Base-by-base conservation (phyloP, 92 coral and sea anemone genomes). In the Bergia puertoricense region DNA sequence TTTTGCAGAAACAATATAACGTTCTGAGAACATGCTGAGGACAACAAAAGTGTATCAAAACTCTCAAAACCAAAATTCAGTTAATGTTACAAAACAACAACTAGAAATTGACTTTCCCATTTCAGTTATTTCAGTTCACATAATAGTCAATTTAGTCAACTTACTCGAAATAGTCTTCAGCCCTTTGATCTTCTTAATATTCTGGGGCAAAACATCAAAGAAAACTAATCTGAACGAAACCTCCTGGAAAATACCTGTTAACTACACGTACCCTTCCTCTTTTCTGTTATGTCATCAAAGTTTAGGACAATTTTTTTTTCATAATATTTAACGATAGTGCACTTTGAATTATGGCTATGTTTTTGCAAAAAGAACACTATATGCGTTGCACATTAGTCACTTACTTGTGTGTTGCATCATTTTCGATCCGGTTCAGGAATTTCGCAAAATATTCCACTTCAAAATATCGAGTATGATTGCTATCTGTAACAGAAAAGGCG, bases 11-110 rank as follows among this genome's bases (percentile, higher is more conserved):
- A 85, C 93, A 89, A 89, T 91, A 74, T 88, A 79, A 74, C 54
- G 86, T 85, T 89, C 74, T 73, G 84, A 91, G 81, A 91, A 80
- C 93, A 91, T 86, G 90, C 93, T 91, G 93, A 57, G 93, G 91
- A 30, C 10, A 89, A 91, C 91, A 91, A 89, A 91, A 85, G 93
- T 91, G 74, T 74, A 85, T 79, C 87, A 72, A 85, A 85, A 79
- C 91, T 79, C 38, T 77, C 69, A 85, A 74, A 79, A 89, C 51
- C 44, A 73, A 78, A 30, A 69, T 20, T 76, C 11, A 42, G 10
- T 41, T 2, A 84, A 51, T 51, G 87, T 66, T 84, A 48, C 87
- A 84, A 71, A 72, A 46, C 46, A n/a, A 11, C 0, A 54, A 23
- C 15, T 68, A 8, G 39, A 42, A 43, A 23, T 44, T 4, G 11